Evolutionary conservation across 35 echinoderm and acorn worm genomes (phyloP).

Genomic region (Ophiothrix spiculata): DNA sequence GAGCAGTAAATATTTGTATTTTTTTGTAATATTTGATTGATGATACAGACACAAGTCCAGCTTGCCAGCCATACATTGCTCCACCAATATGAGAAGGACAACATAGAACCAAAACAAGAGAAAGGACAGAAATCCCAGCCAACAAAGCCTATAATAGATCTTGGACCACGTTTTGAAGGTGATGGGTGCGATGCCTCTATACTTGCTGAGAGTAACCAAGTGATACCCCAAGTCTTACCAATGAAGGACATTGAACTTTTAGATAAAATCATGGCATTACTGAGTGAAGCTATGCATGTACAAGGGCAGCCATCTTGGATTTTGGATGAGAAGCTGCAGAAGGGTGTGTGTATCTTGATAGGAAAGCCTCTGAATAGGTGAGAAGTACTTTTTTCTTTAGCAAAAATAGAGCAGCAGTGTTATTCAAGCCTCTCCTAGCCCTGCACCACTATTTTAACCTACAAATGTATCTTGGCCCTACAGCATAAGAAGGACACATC

Average conservation of each 20-base stretch:
- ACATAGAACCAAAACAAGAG: background rate
- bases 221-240: background rate
- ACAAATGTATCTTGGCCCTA: too few relatives aligned
- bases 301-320: background rate
- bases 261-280: background rate
- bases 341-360: background rate
- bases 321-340: background rate
- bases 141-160: background rate
- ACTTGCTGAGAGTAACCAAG: background rate
- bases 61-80: background rate
- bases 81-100: background rate
- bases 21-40: too few relatives aligned
- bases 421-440: too few relatives aligned
- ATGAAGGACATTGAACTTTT: background rate
- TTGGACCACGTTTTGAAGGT: background rate
- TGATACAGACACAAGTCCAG: background rate
- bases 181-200: background rate
- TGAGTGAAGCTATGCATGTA: background rate
- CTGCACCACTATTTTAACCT: too few relatives aligned
- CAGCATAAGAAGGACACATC: too few relatives aligned
- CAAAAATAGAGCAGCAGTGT: too few relatives aligned
- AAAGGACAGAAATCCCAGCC: background rate
- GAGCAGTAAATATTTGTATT: too few relatives aligned
- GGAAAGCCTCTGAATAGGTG: background rate
- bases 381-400: too few relatives aligned